A percentile compares a stretch with the other conserved stretches of the same genome.
phyloP scores from a whole-genome alignment of 2,888 invertebrate genomes.

The Salpingus planirostris region DNA sequence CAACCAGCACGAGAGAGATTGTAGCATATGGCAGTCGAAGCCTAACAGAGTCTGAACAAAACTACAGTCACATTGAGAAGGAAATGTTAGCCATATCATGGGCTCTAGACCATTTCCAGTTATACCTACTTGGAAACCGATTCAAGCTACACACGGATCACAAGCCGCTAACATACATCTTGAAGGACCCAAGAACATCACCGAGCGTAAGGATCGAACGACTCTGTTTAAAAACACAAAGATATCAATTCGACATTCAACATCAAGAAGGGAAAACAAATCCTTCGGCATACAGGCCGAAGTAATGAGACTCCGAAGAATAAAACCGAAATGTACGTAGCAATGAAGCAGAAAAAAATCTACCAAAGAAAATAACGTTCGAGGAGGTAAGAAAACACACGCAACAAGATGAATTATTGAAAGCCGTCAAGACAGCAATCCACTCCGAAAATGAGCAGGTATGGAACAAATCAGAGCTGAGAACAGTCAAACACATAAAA shows the following conservation, averaged over 20 bases:
- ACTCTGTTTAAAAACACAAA: background rate
- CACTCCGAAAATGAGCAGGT: background rate
- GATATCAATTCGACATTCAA: background rate
- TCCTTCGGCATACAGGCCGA: background rate
- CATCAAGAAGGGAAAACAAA: background rate
- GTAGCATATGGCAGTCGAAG: background rate
- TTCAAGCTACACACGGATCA: background rate
- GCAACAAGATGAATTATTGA: background rate
- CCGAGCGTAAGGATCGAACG: background rate
- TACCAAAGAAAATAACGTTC: background rate
- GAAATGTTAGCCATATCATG: background rate
- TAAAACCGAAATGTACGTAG: no score
- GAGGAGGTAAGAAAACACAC: background rate
- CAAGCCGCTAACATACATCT: background rate
- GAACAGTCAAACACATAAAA: background rate
- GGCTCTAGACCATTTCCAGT: background rate
- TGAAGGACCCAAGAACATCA: background rate
- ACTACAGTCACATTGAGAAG: background rate
- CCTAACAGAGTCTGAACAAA: background rate
- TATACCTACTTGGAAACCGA: background rate
- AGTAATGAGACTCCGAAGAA: background rate
- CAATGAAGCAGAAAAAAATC: no score
- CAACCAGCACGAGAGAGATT: slow-evolving; percentile 1
- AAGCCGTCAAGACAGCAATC: background rate
- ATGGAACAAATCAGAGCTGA: background rate